Conservation (phyloP, 2,113 vertebrate genomes). For the Pampusana beccarii region DNA sequence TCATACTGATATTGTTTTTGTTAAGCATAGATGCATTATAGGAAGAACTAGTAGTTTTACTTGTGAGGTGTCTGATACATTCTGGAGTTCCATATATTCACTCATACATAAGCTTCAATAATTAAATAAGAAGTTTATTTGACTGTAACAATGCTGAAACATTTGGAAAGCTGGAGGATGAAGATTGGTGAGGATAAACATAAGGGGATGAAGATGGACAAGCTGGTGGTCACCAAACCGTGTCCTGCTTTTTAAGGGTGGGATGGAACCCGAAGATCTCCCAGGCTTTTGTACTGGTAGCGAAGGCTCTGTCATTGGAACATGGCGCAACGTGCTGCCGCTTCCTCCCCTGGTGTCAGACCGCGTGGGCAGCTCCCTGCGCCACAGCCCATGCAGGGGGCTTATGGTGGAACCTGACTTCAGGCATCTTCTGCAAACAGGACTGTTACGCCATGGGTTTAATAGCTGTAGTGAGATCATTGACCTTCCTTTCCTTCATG, state of each 20-base stretch:
- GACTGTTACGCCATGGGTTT: not conserved
- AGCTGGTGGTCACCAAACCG: not conserved
- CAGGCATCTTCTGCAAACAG: not conserved
- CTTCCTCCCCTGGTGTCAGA: not conserved
- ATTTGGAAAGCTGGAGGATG: not conserved
- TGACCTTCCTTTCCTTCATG: not conserved
- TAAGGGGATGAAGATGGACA: rapidly evolving
- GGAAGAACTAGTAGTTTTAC: not conserved
- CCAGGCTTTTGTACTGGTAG: not conserved
- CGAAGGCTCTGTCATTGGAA: not conserved
- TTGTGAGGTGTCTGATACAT: not conserved
- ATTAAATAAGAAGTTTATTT: not conserved
- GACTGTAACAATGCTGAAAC: not conserved
- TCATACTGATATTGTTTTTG: not conserved
- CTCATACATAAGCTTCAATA: not conserved
- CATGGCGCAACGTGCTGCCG: not conserved
- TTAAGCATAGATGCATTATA: not conserved
- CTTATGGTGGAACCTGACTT: not conserved
- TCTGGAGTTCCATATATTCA: not conserved
- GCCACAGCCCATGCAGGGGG: not conserved
- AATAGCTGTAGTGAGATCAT: not conserved
- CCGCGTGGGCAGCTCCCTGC: rapidly evolving
- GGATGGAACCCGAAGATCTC: not conserved
- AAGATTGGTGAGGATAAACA: not conserved
- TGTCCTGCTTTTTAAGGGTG: not conserved